Conservation (phyloP, 2,888 invertebrate species). For the Hylaea fasciaria region DNA sequence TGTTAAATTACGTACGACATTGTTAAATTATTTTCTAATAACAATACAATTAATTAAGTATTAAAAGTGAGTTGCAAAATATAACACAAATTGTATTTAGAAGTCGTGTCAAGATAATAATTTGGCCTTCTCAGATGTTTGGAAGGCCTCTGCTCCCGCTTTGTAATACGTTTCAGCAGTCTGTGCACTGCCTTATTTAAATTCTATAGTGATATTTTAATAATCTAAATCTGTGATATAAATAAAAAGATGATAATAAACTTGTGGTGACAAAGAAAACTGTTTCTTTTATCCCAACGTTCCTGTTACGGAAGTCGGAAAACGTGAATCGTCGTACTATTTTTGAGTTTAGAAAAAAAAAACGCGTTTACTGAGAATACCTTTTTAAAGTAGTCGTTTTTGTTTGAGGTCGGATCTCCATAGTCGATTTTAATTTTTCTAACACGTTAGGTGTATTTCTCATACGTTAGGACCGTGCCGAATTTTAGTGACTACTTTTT, state of each 20-base stretch:
- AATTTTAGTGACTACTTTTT: constrained; percentile 35
- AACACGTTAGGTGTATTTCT: constrained; percentile 3
- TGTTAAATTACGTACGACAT: constrained; percentile 11
- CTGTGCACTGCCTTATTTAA: constrained; percentile 62
- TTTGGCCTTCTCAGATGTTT: constrained; percentile 53
- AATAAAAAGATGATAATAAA: constrained; percentile 69
- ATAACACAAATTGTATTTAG: constrained; percentile 16
- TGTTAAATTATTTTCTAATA: constrained; percentile 10
- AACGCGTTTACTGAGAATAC: too few species aligned
- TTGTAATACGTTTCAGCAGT: constrained; percentile 59
- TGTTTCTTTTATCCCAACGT: constrained; percentile 81
- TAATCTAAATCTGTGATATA: constrained; percentile 67
- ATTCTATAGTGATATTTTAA: constrained; percentile 52
- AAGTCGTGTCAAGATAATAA: constrained; percentile 30
- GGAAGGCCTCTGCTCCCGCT: constrained; percentile 54
- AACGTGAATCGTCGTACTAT: constrained; percentile 2
- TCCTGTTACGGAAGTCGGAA: constrained; percentile 52
- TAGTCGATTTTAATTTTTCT: constrained; percentile 1
- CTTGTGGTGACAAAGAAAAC: constrained; percentile 72
- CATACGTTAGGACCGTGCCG: constrained; percentile 12
- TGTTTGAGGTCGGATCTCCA: constrained; percentile 1
- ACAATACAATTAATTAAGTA: constrained; percentile 7
- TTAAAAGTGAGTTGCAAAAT: neutral
- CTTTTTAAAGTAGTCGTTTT: neutral
- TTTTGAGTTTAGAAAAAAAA: neutral